Base-by-base conservation (phyloP, 2,797 vertebrate species). In the Micropoecilia bifurca region DNA sequence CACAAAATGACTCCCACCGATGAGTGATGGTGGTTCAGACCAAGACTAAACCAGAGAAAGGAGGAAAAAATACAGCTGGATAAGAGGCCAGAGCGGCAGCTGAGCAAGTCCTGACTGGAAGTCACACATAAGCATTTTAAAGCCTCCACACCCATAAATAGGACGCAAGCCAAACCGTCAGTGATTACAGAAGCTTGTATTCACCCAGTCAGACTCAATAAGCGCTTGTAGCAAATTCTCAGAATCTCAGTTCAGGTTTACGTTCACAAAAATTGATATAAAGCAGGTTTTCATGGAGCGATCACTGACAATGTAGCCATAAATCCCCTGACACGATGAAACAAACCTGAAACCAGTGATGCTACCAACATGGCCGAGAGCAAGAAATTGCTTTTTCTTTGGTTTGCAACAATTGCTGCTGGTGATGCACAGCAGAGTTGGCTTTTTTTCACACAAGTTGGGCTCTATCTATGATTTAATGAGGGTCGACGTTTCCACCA, bases 1-100 rank as follows among this genome's bases (percentile, higher is more conserved):
- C 81, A 81, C 82, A 82, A 69, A 86, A 78, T 90, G 25, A 47
- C 75, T 74, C 41, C 39, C 83, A 59, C 72, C 73, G 74, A 81
- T 85, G 81, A 87, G 46, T 83, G 84, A 85, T 87, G 71, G 9
- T 5, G 13, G 3, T 41, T 33, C 22, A 22, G 53, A 63, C 80
- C 41, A n/a, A 61, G 79, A 89, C 85, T 81, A 87, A 81, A 80
- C 74, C 69, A 45, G 66, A 3, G 61, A 74, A 33, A 68, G 69
- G 53, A 45, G 28, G 0, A 18, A 18, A 33, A 3, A 2, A 0
- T 28, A 25, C 41, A 75, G 46, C 78, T 33, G 3, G 88, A 79
- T 79, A 68, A 81, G 77, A 73, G 16, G 78, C 45, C 28, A 71
- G 46, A 71, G 48, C 0, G 13, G 68, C 68, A 71, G 68, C 68